Conservation (phyloP, 2,888 invertebrate genomes). For the Latrodectus elegans region DNA sequence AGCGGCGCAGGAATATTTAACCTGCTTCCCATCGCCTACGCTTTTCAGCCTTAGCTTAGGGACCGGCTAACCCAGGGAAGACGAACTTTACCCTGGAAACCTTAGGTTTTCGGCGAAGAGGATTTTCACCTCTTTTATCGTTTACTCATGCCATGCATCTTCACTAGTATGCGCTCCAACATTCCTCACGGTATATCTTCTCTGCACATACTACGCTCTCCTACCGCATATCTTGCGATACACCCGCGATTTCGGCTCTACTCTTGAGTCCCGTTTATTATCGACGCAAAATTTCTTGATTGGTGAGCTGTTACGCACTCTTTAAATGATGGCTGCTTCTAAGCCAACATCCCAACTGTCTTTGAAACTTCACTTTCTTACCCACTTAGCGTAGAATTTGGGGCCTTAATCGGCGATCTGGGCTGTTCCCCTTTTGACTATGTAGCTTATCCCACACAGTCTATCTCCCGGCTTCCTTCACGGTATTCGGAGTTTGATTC, state of each 20-base stretch:
- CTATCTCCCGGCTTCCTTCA: background rate
- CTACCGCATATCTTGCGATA: background rate
- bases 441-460: slow-evolving; percentile 21
- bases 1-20: slow-evolving; percentile 25
- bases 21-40: slow-evolving; percentile 31
- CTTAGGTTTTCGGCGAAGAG: slow-evolving; percentile 13
- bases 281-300: slow-evolving; percentile 22
- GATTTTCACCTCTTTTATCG: slow-evolving; percentile 27
- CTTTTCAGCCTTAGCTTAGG: slow-evolving; percentile 42
- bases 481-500: slow-evolving; percentile 16
- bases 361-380: slow-evolving; percentile 6
- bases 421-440: slow-evolving; percentile 32
- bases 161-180: slow-evolving; percentile 27
- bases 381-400: slow-evolving; percentile 24
- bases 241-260: slow-evolving; percentile 15
- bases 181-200: slow-evolving; percentile 19
- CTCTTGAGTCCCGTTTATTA: slow-evolving; percentile 28
- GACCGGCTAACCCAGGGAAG: slow-evolving; percentile 28
- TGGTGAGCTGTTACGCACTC: slow-evolving; percentile 43
- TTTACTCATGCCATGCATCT: slow-evolving; percentile 34
- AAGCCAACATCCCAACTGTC: slow-evolving; percentile 37
- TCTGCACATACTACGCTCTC: slow-evolving; percentile 25
- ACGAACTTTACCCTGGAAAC: slow-evolving; percentile 28
- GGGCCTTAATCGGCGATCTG: slow-evolving; percentile 32
- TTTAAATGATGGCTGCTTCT: slow-evolving; percentile 48